Percentiles rank a stretch among this genome's conserved stretches.
Evolutionary conservation across 2,797 vertebrate genomes (phyloP).

Genomic region (Carduelis carduelis): DNA sequence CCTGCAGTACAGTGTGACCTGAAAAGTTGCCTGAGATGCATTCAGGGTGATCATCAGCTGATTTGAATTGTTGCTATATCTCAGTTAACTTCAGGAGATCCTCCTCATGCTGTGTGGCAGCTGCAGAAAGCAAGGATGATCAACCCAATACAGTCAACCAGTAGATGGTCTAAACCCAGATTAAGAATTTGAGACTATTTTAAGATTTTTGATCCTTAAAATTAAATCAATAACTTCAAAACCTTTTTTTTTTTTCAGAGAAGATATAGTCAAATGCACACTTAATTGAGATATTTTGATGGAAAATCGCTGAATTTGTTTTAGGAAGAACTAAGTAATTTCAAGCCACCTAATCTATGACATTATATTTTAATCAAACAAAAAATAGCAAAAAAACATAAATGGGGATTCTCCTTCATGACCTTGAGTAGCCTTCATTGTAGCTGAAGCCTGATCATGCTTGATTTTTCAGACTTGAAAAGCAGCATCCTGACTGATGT

Average conservation of each 20-base stretch:
- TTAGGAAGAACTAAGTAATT: not conserved
- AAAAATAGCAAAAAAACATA: not conserved
- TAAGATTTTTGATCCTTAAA: not conserved
- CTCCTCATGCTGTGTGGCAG: not conserved
- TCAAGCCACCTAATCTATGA: not conserved
- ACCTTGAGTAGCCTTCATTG: not conserved
- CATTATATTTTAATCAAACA: not conserved
- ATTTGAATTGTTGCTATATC: not conserved
- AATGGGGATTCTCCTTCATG: not conserved
- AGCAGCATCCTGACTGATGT: not conserved
- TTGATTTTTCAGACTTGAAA: not conserved
- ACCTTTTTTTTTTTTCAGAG: not conserved
- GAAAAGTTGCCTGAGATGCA: not conserved
- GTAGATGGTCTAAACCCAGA: not conserved
- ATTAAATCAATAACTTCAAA: not conserved
- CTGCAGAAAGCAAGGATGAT: not conserved
- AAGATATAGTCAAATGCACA: not conserved
- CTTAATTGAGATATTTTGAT: not conserved
- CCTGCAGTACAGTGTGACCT: not conserved
- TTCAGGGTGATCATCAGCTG: not conserved
- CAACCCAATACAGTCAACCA: not conserved
- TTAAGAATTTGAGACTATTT: not conserved
- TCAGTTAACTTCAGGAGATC: not conserved
- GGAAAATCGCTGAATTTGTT: not conserved
- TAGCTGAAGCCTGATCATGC: not conserved